Evolutionary conservation across 1,140 invertebrate species (phyloP), one percentile per base, ranked within the genome.

Genomic region (Antheraea pernyi): DNA sequence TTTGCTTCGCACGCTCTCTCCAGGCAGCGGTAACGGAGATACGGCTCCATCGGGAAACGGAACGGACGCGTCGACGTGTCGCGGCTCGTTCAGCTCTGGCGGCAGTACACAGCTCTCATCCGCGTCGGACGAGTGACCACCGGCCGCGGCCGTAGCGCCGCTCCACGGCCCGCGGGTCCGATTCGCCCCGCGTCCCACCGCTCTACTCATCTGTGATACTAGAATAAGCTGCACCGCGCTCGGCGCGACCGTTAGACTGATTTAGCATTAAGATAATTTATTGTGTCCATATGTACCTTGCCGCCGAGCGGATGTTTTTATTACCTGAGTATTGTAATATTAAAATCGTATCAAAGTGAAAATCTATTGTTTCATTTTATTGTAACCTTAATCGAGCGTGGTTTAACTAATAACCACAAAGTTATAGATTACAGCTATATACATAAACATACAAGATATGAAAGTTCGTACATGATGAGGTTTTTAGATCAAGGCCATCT

Each of bases 1-100:
- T 61, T 75, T 93, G 71, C 75, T 93, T 69, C 78, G 88, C 8
- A 89, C 91, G 18, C 69, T 86, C 74, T 81, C 89, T 7, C 86
- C 89, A n/a, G 81, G 67, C 92, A 94, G 48, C 93, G 81, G 67
- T 92, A 94, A 48, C 93, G 67, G 87, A 96, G 73, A 94, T 95
- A 69, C 93, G 94, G 69, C 85, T 94, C 69, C 77, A 87, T 42
- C 39, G 66, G 81, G 78, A 48, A 81, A 88, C 65, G 84, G 79
- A 78, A 67, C 71, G 64, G 89, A 82, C 72, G 71, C 77, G 69
- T 81, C 74, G 65, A 79, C 76, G 16, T 86, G 85, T 75, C 83
- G 89, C 67, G 77, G 86, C 65, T 89, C 89, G 53, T 91, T 89
- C 83, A 91, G 89, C 81, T 88, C 86, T n/a, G 88, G 86, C 67